Evolutionary conservation across 2,888 invertebrate genomes (phyloP), one percentile per base, ranked within the genome.

Genomic region (Anagyrus pseudococci): DNA sequence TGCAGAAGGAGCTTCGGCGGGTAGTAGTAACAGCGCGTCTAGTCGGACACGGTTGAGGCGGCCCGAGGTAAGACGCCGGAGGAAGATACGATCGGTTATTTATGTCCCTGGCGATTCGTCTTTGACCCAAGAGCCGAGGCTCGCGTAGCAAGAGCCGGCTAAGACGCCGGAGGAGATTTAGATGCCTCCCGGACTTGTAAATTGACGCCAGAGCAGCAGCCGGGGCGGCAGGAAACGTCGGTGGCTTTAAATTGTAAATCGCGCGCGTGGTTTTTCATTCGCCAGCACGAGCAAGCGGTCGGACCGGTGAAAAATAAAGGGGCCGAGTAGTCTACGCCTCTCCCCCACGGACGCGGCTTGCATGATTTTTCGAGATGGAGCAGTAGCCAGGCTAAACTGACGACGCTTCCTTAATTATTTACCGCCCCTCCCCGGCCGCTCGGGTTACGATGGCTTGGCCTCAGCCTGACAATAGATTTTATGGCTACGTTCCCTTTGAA

Each of bases 41-140:
- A n/a, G 58, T 43, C 17, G 25, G 49, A 58, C 48, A 41, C 19
- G 41, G 49, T n/a, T 26, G n/a, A 15, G 26, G 22, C 26, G 20
- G 2, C 10, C 22, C 10, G 29, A n/a, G 55, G 3, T 1, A 13
- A 26, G 17, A 44, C n/a, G 26, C 15, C 2, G 20, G 23, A 37
- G 50, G 22, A 23, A 50, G 49, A 58, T 50, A 41, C 49, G 55
- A 58, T 63, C 58, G 33, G 64, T 52, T 59, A 60, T 64, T 64
- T 59, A 59, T 60, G 53, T 53, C 53, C 64, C 44, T n/a, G 52
- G 47, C 59, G 48, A 64, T 64, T 64, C 64, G 57, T 60, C 59
- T 60, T 29, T 22, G 48, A 23, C 6, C 33, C 8, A 19, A 37
- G 29, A 26, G 15, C 37, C 23, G 25, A 29, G 52, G 29, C n/a